A percentile compares a stretch with the other conserved stretches of the same genome.
phyloP scores from a whole-genome alignment of 1,140 invertebrate species.

The Tetragnatha versicolor region DNA sequence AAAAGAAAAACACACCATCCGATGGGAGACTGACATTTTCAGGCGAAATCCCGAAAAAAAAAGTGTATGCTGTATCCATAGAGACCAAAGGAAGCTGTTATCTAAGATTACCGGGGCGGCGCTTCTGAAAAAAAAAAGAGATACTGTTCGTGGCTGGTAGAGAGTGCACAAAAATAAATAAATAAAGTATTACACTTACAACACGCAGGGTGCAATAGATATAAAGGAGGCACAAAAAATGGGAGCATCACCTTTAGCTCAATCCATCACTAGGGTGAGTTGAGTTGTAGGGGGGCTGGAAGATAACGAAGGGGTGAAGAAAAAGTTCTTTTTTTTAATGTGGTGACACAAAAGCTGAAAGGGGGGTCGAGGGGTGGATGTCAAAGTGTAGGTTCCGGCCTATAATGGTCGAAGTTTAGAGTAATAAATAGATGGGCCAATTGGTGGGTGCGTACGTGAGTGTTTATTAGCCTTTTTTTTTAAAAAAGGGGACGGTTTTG shows the following conservation, averaged over 20 bases:
- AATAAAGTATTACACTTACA: constrained; percentile 31
- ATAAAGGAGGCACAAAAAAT: constrained; percentile 6
- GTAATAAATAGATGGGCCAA: background rate
- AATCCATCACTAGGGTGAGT: constrained; percentile 13
- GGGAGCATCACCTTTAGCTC: constrained; percentile 32
- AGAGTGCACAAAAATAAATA: constrained; percentile 25
- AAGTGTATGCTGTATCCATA: constrained; percentile 43
- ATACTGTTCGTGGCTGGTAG: constrained; percentile 12
- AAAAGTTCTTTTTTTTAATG: background rate
- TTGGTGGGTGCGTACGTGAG: no score
- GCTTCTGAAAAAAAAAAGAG: constrained; percentile 24
- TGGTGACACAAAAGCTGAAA: constrained; percentile 3
- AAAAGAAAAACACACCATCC: constrained; percentile 30
- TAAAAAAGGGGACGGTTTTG: no score
- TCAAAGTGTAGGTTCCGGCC: constrained; percentile 31
- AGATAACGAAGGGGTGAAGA: constrained; percentile 31
- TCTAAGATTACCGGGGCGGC: constrained; percentile 32
- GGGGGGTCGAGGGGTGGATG: background rate
- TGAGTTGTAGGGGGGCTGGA: background rate
- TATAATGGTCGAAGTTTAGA: constrained; percentile 35
- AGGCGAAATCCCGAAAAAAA: constrained; percentile 38
- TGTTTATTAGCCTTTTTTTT: no score
- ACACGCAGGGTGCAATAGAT: constrained; percentile 6
- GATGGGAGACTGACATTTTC: constrained; percentile 29
- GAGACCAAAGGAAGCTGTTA: constrained; percentile 47